phyloP scores from a whole-genome alignment of 2,888 invertebrate genomes.

The Pammene aurita region DNA sequence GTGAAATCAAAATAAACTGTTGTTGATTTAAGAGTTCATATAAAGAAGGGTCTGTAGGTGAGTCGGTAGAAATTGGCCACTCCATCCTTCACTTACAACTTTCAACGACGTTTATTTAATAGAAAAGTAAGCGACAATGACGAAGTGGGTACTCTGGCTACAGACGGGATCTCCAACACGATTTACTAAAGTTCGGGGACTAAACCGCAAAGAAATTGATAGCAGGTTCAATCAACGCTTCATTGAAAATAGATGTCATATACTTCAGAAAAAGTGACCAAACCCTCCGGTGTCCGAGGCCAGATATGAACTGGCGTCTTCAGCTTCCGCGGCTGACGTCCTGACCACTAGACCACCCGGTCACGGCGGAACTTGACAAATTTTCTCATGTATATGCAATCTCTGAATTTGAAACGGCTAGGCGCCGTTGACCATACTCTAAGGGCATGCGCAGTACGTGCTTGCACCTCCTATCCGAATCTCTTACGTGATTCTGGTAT shows the following conservation, averaged over 20 bases:
- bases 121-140: constrained; percentile 16
- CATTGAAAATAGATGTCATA: neutral
- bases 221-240: constrained; percentile 17
- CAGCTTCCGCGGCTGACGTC: no score
- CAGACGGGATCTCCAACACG: constrained; percentile 20
- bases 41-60: constrained; percentile 11
- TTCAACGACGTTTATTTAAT: constrained; percentile 23
- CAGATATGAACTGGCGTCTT: no score
- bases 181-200: neutral
- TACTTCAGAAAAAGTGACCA: no score
- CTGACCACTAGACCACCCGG: no score
- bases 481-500: no score
- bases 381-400: no score
- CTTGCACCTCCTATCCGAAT: no score
- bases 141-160: constrained; percentile 7
- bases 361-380: no score
- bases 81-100: constrained; percentile 18
- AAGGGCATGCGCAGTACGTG: no score
- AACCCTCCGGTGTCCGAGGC: no score
- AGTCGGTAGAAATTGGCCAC: constrained; percentile 19
- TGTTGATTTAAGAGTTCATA: constrained; percentile 12
- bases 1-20: constrained; percentile 40
- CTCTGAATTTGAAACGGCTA: no score
- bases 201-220: neutral
- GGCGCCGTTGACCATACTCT: no score